Conservation (phyloP, 2,888 invertebrate species). For the Linnaemya tessellans region DNA sequence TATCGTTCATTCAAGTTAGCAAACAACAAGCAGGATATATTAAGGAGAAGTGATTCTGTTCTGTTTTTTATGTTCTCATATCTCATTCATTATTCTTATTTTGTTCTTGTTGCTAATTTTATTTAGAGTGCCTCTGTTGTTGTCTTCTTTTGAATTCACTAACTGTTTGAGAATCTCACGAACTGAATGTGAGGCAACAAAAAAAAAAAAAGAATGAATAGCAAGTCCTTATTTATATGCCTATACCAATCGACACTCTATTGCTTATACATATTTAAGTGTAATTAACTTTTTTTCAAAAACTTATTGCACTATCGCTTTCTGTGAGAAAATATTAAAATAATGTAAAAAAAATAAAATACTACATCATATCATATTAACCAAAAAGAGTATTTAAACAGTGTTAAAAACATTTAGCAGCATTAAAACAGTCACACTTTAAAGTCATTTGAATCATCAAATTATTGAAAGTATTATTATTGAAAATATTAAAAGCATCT, state of each 20-base stretch:
- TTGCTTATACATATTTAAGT: not conserved
- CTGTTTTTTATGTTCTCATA: conserved; percentile 12
- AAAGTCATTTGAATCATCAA: too few species aligned
- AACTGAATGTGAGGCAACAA: not conserved
- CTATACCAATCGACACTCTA: not conserved
- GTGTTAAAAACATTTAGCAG: too few species aligned
- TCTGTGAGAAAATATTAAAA: not conserved
- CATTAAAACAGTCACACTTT: too few species aligned
- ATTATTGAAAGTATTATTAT: too few species aligned
- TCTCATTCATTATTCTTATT: conserved; percentile 9
- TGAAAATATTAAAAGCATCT: too few species aligned
- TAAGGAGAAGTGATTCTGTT: conserved; percentile 33
- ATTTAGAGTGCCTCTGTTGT: conserved; percentile 15
- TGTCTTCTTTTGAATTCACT: conserved; percentile 3
- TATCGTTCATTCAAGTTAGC: conserved; percentile 18
- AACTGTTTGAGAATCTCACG: conserved; percentile 43
- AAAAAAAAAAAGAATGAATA: conserved; percentile 14
- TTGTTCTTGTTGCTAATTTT: conserved; percentile 52
- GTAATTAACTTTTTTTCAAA: not conserved
- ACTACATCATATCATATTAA: not conserved
- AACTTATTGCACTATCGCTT: not conserved
- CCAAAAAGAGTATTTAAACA: too few species aligned
- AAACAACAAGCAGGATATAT: conserved; percentile 67
- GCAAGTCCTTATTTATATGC: conserved; percentile 23
- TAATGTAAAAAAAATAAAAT: not conserved